Evolutionary conservation across 1,140 invertebrate species (phyloP).

Genomic region (Aplysia californica): DNA sequence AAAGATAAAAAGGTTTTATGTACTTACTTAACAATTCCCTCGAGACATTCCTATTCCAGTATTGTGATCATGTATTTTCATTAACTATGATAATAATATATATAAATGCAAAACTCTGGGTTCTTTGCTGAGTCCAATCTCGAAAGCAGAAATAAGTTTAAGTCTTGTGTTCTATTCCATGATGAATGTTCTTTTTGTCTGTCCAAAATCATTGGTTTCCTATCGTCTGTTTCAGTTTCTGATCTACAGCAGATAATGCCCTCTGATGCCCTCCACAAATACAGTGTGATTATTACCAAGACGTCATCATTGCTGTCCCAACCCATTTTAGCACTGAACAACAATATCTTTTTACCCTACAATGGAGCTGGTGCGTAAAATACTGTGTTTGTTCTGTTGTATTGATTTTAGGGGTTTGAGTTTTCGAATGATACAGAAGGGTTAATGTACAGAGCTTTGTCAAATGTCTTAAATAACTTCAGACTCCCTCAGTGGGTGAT

Average conservation of each 20-base stretch:
- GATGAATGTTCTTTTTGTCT: too few species aligned
- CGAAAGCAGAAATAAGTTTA: neutral
- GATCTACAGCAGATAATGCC: neutral
- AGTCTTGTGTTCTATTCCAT: neutral
- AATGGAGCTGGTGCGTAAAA: constrained; percentile 15
- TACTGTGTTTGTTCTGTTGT: neutral
- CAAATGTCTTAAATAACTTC: too few species aligned
- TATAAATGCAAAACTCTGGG: neutral
- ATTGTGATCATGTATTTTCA: neutral
- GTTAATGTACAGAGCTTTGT: neutral
- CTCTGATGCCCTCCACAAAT: constrained; percentile 3
- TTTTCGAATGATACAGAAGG: neutral
- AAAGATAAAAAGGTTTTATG: neutral
- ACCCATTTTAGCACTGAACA: constrained; percentile 15
- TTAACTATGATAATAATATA: neutral
- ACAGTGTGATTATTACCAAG: constrained; percentile 13
- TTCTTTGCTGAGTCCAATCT: neutral
- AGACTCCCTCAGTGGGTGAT: too few species aligned
- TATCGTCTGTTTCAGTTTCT: neutral
- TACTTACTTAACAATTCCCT: neutral
- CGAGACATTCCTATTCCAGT: neutral
- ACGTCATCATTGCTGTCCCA: neutral
- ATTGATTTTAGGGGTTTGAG: neutral
- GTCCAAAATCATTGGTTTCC: too few species aligned
- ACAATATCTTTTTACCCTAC: constrained; percentile 23